Conservation (phyloP, 2,888 invertebrate species). For the Polymixis lichenea region DNA sequence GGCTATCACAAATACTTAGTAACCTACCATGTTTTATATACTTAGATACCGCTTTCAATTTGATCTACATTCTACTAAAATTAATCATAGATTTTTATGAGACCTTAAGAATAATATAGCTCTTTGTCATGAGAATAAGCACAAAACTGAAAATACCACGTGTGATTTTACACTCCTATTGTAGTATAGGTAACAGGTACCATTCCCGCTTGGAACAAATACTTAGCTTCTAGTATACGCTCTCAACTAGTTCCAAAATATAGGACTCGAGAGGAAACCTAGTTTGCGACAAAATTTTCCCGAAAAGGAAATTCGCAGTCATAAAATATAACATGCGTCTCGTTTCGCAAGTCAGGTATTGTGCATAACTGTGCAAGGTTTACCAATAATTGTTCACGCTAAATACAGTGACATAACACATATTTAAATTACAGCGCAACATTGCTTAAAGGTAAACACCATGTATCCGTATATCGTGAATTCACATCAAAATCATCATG, state of each 20-base stretch:
- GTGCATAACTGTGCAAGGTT: no score
- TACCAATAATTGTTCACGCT: no score
- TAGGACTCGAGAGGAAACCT: not conserved
- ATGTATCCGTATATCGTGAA: no score
- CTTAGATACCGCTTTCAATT: slow-evolving; percentile 9
- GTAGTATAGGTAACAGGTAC: no score
- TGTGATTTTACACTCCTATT: not conserved
- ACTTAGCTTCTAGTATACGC: not conserved
- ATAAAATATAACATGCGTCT: not conserved
- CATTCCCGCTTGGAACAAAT: not conserved
- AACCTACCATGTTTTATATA: not conserved
- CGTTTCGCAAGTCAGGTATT: not conserved
- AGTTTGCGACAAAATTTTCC: not conserved
- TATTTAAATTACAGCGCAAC: no score
- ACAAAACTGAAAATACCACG: not conserved
- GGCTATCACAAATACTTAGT: slow-evolving; percentile 50
- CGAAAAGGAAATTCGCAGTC: no score
- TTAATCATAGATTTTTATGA: not conserved
- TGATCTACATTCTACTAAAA: slow-evolving; percentile 29
- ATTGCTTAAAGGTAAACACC: no score
- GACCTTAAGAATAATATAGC: not conserved
- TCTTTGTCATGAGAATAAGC: not conserved
- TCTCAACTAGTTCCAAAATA: not conserved
- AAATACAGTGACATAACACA: no score
- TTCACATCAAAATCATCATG: not conserved